These are phyloP conservation scores for Lepidocyrtinus sp. DNA, from an alignment of 2,888 invertebrate genomes.

Conservation along the genomic window DNA sequence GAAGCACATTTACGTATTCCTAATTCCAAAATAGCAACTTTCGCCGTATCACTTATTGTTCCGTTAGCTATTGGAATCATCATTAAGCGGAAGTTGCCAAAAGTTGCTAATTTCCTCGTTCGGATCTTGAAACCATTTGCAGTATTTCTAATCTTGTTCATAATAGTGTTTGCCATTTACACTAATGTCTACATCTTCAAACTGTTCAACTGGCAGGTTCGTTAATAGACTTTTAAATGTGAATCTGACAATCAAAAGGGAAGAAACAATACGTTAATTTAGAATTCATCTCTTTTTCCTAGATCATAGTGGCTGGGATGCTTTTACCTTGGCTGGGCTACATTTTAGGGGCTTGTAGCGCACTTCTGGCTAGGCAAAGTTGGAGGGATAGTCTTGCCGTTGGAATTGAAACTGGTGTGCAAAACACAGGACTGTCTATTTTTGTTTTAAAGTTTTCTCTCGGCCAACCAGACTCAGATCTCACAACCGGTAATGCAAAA, in stretches of 20 bases:
- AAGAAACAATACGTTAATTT: not conserved
- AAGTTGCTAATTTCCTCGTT: slow-evolving; percentile 80
- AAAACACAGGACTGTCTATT: slow-evolving; percentile 94
- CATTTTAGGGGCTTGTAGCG: slow-evolving; percentile 78
- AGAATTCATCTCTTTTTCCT: slow-evolving; percentile 39
- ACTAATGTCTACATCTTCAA: slow-evolving; percentile 92
- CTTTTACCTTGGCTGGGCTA: slow-evolving; percentile 89
- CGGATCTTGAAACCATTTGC: slow-evolving; percentile 89
- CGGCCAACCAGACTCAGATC: slow-evolving; percentile 87
- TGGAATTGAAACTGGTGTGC: slow-evolving; percentile 92
- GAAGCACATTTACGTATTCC: slow-evolving; percentile 77
- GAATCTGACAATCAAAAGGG: too few relatives aligned
- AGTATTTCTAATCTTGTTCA: slow-evolving; percentile 83
- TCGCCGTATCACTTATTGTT: slow-evolving; percentile 83
- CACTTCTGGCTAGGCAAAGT: slow-evolving; percentile 78
- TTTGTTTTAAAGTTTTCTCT: slow-evolving; percentile 87
- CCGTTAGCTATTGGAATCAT: slow-evolving; percentile 82
- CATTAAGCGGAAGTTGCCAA: slow-evolving; percentile 79
- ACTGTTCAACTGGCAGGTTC: slow-evolving; percentile 88
- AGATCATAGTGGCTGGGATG: slow-evolving; percentile 87
- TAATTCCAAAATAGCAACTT: slow-evolving; percentile 82
- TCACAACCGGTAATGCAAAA: slow-evolving; percentile 81
- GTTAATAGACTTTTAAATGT: not conserved
- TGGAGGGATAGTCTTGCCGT: slow-evolving; percentile 85
- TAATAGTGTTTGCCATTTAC: slow-evolving; percentile 87